Evolutionary conservation across 1,140 invertebrate genomes (phyloP).

Genomic region (Cherax quadricarinatus): DNA sequence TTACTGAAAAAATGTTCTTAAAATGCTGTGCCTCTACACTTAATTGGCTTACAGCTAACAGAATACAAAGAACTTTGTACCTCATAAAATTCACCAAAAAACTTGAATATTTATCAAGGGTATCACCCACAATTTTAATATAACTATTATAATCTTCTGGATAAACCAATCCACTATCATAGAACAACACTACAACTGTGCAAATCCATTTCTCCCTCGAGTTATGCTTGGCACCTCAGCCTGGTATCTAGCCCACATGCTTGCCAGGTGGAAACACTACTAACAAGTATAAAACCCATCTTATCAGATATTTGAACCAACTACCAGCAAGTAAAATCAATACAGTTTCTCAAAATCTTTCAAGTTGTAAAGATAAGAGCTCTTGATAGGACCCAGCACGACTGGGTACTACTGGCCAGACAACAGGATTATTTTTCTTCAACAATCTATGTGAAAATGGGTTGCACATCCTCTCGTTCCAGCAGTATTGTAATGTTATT

Average conservation of each 20-base stretch:
- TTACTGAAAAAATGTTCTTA: constrained; percentile 45
- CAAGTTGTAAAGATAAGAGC: constrained; percentile 21
- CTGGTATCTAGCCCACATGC: constrained; percentile 40
- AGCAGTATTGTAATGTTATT: constrained; percentile 52
- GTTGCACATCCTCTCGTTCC: constrained; percentile 39
- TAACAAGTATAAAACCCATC: constrained; percentile 48
- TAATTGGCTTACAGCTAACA: constrained; percentile 48
- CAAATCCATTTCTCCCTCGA: constrained; percentile 19
- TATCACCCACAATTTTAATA: constrained; percentile 41
- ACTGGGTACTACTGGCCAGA: constrained; percentile 41
- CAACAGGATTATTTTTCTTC: constrained; percentile 7
- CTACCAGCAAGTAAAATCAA: constrained; percentile 43
- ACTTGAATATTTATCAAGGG: constrained; percentile 58
- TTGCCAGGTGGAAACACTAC: constrained; percentile 35
- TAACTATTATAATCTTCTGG: constrained; percentile 57
- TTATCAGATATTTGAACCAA: constrained; percentile 40
- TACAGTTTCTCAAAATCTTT: constrained; percentile 25
- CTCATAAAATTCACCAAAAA: constrained; percentile 62
- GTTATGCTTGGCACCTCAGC: constrained; percentile 62
- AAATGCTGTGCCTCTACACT: constrained; percentile 50
- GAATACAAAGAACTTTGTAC: constrained; percentile 68
- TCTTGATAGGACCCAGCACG: constrained; percentile 24
- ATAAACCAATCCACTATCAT: constrained; percentile 58
- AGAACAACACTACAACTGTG: constrained; percentile 49
- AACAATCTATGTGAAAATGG: neutral